These are phyloP conservation scores for Bothrops jararaca DNA, from an alignment of 2,113 vertebrate genomes.

Conservation along the genomic window DNA sequence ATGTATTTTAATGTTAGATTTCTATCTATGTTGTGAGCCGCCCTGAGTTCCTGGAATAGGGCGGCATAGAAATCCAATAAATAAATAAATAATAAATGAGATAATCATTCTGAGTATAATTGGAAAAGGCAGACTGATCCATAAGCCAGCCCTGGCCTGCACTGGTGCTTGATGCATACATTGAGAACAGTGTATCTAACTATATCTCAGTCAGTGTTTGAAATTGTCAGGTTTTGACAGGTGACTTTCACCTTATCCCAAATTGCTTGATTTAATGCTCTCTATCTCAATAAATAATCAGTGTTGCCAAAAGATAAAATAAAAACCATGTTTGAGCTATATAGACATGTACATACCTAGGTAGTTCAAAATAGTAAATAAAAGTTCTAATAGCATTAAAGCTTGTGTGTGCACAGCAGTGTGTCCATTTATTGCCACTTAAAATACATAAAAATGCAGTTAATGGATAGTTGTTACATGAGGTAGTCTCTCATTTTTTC, in stretches of 20 bases:
- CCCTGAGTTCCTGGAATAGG: too few species aligned
- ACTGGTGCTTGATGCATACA: background rate
- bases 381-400: background rate
- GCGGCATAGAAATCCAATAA: too few species aligned
- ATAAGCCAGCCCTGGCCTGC: background rate
- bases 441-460: too few species aligned
- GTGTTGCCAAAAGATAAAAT: background rate
- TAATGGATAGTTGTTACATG: background rate
- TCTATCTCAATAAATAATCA: background rate
- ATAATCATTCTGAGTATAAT: background rate
- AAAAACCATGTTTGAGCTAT: background rate
- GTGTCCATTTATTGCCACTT: background rate
- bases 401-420: background rate
- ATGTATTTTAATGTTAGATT: too few species aligned
- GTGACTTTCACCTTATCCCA: background rate
- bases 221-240: background rate
- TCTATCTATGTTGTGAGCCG: too few species aligned
- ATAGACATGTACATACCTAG: background rate
- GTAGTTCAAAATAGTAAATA: background rate
- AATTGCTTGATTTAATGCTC: background rate
- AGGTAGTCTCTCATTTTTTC: background rate
- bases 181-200: background rate
- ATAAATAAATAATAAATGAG: too few species aligned
- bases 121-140: background rate
- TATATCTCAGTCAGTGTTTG: background rate